Evolutionary conservation across 2,888 invertebrate genomes (phyloP).

Genomic region (Drosophila nigricruria): DNA sequence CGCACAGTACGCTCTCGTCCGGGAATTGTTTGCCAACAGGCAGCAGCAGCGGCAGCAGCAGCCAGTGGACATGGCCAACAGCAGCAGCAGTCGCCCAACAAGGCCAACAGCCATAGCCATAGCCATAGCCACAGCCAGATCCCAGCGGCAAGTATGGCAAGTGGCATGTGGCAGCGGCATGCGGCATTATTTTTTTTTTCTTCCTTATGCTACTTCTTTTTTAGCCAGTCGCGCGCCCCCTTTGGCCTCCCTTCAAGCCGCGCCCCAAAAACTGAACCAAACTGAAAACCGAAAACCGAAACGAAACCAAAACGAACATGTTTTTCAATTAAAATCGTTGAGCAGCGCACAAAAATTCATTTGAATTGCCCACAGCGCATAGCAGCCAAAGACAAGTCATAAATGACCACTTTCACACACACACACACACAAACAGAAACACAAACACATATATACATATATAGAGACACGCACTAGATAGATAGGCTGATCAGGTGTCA

Average conservation of each 20-base stretch:
- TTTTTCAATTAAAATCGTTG: slow-evolving; percentile 77
- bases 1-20: slow-evolving; percentile 65
- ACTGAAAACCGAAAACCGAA: slow-evolving; percentile 48
- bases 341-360: slow-evolving; percentile 71
- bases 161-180: slow-evolving; percentile 21
- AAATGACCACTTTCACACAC: slow-evolving; percentile 51
- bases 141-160: slow-evolving; percentile 34
- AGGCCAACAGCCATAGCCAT: slow-evolving; percentile 32
- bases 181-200: slow-evolving; percentile 26
- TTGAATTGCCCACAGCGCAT: slow-evolving; percentile 58
- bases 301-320: slow-evolving; percentile 71
- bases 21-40: slow-evolving; percentile 68
- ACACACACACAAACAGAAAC: background rate
- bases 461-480: background rate
- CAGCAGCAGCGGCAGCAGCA: slow-evolving; percentile 21
- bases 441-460: background rate
- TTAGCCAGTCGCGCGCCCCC: background rate
- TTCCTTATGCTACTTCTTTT: background rate
- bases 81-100: slow-evolving; percentile 10
- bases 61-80: slow-evolving; percentile 23
- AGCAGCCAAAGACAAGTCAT: slow-evolving; percentile 66
- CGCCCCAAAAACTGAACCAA: slow-evolving; percentile 42
- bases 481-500: background rate
- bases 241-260: background rate
- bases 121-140: slow-evolving; percentile 31